phyloP scores from a whole-genome alignment of 2,113 vertebrate species.

The Pitta sordida region DNA sequence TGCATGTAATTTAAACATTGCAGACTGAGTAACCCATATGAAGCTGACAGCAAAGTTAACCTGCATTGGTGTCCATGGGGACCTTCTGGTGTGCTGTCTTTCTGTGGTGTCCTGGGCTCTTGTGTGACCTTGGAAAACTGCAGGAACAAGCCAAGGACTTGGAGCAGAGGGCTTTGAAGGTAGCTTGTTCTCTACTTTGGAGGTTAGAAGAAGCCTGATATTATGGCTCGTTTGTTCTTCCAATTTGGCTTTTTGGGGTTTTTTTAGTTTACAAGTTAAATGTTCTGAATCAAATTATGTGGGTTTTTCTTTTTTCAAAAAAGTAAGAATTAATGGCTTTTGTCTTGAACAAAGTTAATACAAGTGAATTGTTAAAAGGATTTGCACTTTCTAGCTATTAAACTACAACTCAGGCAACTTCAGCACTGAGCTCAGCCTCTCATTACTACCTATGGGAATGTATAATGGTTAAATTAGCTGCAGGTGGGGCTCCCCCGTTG shows the following conservation, averaged over 20 bases:
- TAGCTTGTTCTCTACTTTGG: background rate
- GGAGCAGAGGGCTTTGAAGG: background rate
- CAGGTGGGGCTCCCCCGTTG: conserved; percentile 3
- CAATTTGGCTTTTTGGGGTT: background rate
- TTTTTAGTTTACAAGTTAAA: background rate
- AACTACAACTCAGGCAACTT: background rate
- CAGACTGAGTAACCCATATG: accelerated
- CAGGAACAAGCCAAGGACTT: background rate
- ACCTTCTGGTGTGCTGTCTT: background rate
- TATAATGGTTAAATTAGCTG: background rate
- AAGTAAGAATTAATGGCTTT: background rate
- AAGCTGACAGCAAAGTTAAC: background rate
- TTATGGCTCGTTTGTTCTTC: background rate
- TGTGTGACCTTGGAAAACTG: background rate
- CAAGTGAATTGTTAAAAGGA: background rate
- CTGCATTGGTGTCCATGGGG: accelerated
- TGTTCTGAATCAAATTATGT: background rate
- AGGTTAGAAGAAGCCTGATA: background rate
- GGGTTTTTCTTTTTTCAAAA: background rate
- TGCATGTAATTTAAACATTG: background rate
- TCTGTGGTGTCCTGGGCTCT: background rate
- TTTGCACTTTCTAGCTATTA: background rate
- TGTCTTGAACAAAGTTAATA: background rate
- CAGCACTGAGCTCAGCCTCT: background rate
- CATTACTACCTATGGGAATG: background rate